Base-by-base conservation (phyloP, 1,140 invertebrate genomes). In the Octopus bimaculoides region DNA sequence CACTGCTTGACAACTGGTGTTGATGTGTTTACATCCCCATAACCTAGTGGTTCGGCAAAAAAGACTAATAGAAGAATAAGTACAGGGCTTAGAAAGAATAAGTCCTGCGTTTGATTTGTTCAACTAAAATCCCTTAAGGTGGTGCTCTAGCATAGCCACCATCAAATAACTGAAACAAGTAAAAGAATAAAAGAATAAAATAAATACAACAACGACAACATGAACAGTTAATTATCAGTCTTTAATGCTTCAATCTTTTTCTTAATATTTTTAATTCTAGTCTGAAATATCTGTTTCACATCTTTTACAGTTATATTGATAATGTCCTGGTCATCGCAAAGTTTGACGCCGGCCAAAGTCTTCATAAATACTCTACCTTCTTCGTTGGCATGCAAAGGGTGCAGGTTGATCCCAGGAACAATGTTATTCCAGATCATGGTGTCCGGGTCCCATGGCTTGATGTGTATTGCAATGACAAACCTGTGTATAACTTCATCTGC, bases 401-500 rank as follows among this genome's bases (percentile, higher is more conserved):
- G 85, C 5, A 87, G 79, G 53, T 82, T 84, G 7, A 83, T 85
- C n/a, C 82, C 75, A 6, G 76, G 52, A 75, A 85, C 83, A 8
- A 17, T 61, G 5, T 14, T 17, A 26, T 78, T 78, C 52, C 17
- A 8, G 54, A 5, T 10, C 52, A 6, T 53, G 4, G 14, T 20
- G 14, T 78, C n/a, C 4, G 79, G 75, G 52, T 87, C 80, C 87
- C 87, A 88, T 0, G 86, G 82, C 61, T 82, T 80, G 9, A 88
- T 84, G 6, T 41, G 76, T 12, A 87, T 83, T 77, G 87, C 86
- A 69, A 86, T 81, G 10, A 88, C 82, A 78, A 85, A 88, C 55
- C 83, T 82, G 20, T 81, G 75, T 6, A 76, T 9, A 2, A 85
- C 10, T 12, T 80, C 66, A 41, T 84, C 84, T 84, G 86, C 75